Evolutionary conservation across 2,888 invertebrate species (phyloP).

Genomic region (Ischnura elegans): DNA sequence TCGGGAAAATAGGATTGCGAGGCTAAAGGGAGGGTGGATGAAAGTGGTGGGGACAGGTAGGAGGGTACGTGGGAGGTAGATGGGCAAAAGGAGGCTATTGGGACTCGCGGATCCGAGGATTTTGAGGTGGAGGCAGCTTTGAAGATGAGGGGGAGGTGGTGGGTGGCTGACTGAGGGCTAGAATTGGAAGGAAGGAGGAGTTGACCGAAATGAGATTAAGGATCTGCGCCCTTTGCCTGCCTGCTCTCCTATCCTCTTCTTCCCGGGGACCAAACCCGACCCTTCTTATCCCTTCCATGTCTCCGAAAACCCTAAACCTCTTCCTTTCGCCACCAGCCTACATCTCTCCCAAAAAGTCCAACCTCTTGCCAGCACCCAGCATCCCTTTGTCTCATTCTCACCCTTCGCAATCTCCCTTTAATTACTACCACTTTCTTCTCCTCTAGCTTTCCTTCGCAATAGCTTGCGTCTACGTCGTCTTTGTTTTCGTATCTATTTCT

Average conservation of each 20-base stretch:
- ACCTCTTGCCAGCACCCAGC: neutral
- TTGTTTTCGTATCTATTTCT: too few relatives aligned
- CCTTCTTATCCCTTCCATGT: constrained; percentile 10
- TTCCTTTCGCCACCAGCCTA: neutral
- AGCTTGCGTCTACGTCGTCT: neutral
- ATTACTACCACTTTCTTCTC: neutral
- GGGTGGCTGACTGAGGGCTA: neutral
- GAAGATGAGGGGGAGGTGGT: neutral
- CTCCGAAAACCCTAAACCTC: neutral
- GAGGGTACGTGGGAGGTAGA: neutral
- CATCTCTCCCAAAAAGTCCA: neutral
- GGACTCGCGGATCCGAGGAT: constrained; percentile 16
- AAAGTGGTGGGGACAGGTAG: neutral
- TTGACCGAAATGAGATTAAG: constrained; percentile 60
- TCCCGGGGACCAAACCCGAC: neutral
- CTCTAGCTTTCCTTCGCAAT: neutral
- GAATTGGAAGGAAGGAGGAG: neutral
- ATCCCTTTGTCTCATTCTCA: neutral
- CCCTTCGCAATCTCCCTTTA: neutral
- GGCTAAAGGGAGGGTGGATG: neutral
- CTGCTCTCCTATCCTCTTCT: constrained; percentile 42
- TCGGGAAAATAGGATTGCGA: constrained; percentile 39
- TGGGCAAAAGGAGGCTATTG: neutral
- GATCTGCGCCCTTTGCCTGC: constrained; percentile 61
- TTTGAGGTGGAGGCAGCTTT: neutral